Percentiles rank a stretch among this genome's conserved stretches.
These are phyloP conservation scores for Nesogale talazaci DNA, from an alignment of 2,113 vertebrate genomes.

Conservation along the genomic window DNA sequence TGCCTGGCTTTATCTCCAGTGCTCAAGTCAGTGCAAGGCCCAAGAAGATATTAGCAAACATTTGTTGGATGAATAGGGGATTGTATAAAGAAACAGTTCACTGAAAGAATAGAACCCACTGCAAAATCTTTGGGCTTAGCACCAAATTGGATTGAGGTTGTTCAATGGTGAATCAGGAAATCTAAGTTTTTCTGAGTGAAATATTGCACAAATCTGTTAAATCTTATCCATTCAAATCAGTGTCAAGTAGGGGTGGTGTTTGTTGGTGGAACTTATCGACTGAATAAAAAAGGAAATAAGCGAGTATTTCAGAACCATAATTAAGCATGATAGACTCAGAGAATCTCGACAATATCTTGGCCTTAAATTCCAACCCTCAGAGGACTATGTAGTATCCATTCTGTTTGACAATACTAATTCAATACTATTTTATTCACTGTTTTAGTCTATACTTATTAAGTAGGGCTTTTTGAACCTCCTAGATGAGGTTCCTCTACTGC, in stretches of 20 bases:
- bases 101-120: rapidly evolving
- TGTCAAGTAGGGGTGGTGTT: neutral
- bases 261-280: neutral
- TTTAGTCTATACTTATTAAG: neutral
- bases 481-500: neutral
- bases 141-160: neutral
- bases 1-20: neutral
- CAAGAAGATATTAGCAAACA: neutral
- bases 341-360: neutral
- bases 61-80: neutral
- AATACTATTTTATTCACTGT: neutral
- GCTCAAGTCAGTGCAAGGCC: neutral
- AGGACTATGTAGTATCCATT: neutral
- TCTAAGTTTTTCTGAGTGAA: neutral
- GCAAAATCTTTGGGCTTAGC: neutral
- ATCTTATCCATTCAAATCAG: neutral
- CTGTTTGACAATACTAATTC: neutral
- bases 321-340: neutral
- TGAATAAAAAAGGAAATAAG: neutral
- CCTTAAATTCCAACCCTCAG: neutral
- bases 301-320: neutral
- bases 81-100: neutral
- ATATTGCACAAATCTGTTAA: neutral
- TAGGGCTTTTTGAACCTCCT: neutral
- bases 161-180: neutral